Evolutionary conservation across 2,888 invertebrate genomes (phyloP), one percentile per base, ranked within the genome.

Genomic region (Dermolepida albohirtum): DNA sequence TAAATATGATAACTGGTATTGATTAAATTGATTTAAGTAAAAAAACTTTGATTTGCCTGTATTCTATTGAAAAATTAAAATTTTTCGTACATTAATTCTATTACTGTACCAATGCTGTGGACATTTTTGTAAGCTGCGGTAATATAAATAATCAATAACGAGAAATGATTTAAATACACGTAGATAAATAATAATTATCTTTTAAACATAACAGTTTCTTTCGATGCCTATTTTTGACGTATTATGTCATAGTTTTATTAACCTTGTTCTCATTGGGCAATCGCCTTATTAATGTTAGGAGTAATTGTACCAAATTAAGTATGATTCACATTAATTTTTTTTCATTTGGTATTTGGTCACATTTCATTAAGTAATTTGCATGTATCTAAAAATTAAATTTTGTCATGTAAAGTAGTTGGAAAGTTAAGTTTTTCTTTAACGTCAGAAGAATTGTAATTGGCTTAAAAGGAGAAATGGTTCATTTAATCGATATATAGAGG

Each of bases 171-270:
- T 17, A 12, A 10, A 14, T 34, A 16, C 14, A 55, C n/a, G 17
- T 11, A 11, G 17, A 17, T 17, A 16, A 14, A 55, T 40, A 14
- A 39, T 34, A 39, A 6, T 8, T 39, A n/a, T n/a, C n/a, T 49
- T 55, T 22, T 41, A 16, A 17, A 55, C 41, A 5, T n/a, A 17
- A 57, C 47, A 47, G 8, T n/a, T 17, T 47, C 16, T 16, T 34
- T 34, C 1, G 10, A 47, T 27, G 22, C 44, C 43, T 57, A 57
- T 57, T 57, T 57, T 57, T 27, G 43, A n/a, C 43, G 14, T 27
- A 57, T 57, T 57, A 57, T 57, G 57, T 57, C 57, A 57, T 57
- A 44, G 57, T 43, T 57, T 57, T 57, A 57, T 57, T 57, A 57
- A 57, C 57, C 57, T 57, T 22, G 57, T 57, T 43, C 57, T 44